Base-by-base conservation (phyloP, 2,113 vertebrate genomes). In the Malurus melanocephalus region DNA sequence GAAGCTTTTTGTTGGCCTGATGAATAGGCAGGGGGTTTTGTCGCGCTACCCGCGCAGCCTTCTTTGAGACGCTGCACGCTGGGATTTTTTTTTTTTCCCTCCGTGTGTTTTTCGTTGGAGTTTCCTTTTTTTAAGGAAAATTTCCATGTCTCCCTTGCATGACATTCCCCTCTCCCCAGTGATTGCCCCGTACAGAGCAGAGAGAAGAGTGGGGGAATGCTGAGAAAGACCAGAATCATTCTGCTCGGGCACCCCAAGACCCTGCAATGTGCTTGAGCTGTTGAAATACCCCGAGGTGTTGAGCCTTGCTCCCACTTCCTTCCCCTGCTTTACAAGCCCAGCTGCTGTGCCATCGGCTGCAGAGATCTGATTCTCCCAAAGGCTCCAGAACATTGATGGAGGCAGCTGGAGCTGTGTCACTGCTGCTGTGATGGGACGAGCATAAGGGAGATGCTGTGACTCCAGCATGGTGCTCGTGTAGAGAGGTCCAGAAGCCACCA, bases 1-100 rank as follows among this genome's bases (percentile, higher is more conserved):
- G 97, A 96, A 97, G 96, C 92, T 96, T 97, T 97, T 97, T 98
- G 97, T 98, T 97, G 94, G 89, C 72, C 94, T 95, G 73, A 93
- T 97, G 97, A 97, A 97, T 97, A 96, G 96, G 90, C 84, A 71
- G 91, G 94, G 88, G 80, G 94, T 93, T 97, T 90, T 95, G 95
- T 90, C 88, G 68, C 53, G 46, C 87, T 95, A 83, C 67, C 84
- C 83, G 51, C 40, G 69, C 89, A 38, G 87, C 65, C 38, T 93
- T 80, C 93, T 94, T 93, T 42, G 93, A 93, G 96, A 92, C 30
- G 14, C 74, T 96, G 96, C 94, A 78, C 87, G 67, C 87, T 15
- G 48, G 83, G 89, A 43, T 17, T 73, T 72, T 93, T 46, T 56
- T 81, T 53, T 67, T 82, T 72, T 65, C 79, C 43, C 43, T 84